Conservation (phyloP, 2,113 vertebrate genomes). For the human region GRCh38 chr4:7686501-7687000, state of each 20-base stretch:
- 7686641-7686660: not conserved
- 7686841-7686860: not conserved
- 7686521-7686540: accelerated
- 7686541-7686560: not conserved
- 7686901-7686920: not conserved
- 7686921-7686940: not conserved
- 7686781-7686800: not conserved
- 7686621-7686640: accelerated
- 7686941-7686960: too few species aligned
- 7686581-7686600: not conserved
- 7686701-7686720: not conserved
- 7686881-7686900: not conserved
- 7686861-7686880: too few species aligned
- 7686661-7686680: accelerated
- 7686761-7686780: accelerated
- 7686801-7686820: not conserved
- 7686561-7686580: not conserved
- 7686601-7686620: accelerated
- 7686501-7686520: accelerated
- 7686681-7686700: accelerated
- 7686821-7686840: not conserved
- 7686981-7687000: accelerated
- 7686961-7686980: too few species aligned
- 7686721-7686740: not conserved
- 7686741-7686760: accelerated